Evolutionary conservation across 2,888 invertebrate species (phyloP), one percentile per base, ranked within the genome.

Genomic region (Chaetoderma sp.): DNA sequence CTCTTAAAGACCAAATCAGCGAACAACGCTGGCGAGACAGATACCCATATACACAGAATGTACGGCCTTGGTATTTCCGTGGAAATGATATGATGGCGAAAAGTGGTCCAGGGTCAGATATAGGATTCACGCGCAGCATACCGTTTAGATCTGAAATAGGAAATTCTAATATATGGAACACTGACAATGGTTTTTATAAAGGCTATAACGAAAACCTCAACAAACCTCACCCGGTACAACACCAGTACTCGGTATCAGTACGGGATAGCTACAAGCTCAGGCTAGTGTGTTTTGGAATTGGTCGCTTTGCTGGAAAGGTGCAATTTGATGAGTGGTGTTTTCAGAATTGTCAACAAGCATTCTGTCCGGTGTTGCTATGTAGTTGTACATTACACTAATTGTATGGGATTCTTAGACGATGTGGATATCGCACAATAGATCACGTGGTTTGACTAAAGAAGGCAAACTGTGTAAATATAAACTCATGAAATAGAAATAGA

Each of bases 321-420:
- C 65, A 70, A 25, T 75, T 71, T 49, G 73, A 75, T 49, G 60
- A 70, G 10, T 75, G 75, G 75, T 75, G 75, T 39, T 42, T 58
- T 1, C 54, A 58, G 27, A 72, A 72, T 25, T 75, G 75, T 47
- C 39, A 50, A 8, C 62, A 60, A 6, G 47, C 67, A n/a, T 61
- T 74, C 55, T 74, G 72, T 61, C 74, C 74, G 2, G 61, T 69
- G 0, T 52, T 72, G 6, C 59, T 74, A 27, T 74, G 74, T 33
- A 50, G 58, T 13, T 74, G 74, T 63, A 52, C 52, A 2, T 52
- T n/a, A n/a, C n/a, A n/a, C n/a, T n/a, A n/a, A n/a, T n/a, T n/a
- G n/a, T n/a, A n/a, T n/a, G n/a, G n/a, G n/a, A n/a, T n/a, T n/a
- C n/a, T n/a, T n/a, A n/a, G n/a, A n/a, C n/a, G n/a, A n/a, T n/a